Percentiles rank a stretch among this genome's conserved stretches.
Conservation (phyloP, 2,888 invertebrate genomes). For the Plusia festucae region DNA sequence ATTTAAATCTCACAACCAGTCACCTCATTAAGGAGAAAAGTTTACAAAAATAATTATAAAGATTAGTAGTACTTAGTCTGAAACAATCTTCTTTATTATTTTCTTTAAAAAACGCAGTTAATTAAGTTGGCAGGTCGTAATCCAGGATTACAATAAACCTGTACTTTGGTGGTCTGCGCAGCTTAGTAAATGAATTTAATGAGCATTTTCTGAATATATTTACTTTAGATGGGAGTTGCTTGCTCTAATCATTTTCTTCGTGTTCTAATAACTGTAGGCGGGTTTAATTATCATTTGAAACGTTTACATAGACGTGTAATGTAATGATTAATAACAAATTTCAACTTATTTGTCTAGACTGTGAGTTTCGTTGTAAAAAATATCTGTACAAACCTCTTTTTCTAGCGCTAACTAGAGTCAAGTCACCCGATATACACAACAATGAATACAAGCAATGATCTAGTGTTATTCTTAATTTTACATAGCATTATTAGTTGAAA, state of each 20-base stretch:
- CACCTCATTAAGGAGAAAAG: too few species aligned
- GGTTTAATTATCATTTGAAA: neutral
- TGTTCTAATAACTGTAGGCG: neutral
- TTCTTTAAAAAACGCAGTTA: slow-evolving; percentile 53
- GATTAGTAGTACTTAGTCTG: slow-evolving; percentile 31
- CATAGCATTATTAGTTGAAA: too few species aligned
- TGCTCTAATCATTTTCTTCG: slow-evolving; percentile 49
- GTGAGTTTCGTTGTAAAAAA: too few species aligned
- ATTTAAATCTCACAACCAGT: too few species aligned
- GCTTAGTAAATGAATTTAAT: slow-evolving; percentile 67
- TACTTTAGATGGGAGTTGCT: slow-evolving; percentile 29
- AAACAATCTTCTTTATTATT: slow-evolving; percentile 51
- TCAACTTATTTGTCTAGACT: too few species aligned
- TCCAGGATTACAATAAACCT: slow-evolving; percentile 66
- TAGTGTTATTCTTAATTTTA: too few species aligned
- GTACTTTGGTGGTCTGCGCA: slow-evolving; percentile 63
- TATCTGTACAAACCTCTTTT: too few species aligned
- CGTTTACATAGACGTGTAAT: neutral
- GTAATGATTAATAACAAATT: too few species aligned
- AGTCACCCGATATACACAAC: too few species aligned
- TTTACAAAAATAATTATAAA: slow-evolving; percentile 28
- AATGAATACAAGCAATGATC: too few species aligned
- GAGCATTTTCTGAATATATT: slow-evolving; percentile 65
- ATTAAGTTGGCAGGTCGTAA: slow-evolving; percentile 57
- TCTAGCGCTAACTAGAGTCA: too few species aligned